A percentile compares a stretch with the other conserved stretches of the same genome.
phyloP scores from a whole-genome alignment of 2,113 vertebrate species.

The Andinoacara biseriatus region DNA sequence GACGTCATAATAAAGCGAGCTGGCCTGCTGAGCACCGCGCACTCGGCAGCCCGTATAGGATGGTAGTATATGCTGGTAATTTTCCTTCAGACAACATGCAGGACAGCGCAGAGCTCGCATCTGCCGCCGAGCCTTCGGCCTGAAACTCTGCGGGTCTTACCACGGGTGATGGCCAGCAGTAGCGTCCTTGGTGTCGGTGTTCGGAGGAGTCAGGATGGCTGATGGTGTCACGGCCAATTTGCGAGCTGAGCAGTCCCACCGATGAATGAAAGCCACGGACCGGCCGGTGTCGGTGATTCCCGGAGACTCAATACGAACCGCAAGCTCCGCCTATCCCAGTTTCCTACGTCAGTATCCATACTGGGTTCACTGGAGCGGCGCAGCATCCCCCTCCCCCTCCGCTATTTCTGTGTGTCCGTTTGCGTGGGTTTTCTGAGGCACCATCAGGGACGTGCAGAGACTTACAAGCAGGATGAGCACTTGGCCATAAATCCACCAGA shows the following conservation, averaged over 20 bases:
- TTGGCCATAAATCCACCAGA: background rate
- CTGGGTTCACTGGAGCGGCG: constrained; percentile 54
- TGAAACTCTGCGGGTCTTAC: constrained; percentile 56
- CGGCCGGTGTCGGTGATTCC: constrained; percentile 23
- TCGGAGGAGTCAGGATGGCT: constrained; percentile 41
- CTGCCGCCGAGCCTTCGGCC: constrained; percentile 37
- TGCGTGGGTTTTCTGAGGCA: background rate
- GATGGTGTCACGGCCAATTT: constrained; percentile 20
- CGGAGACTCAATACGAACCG: constrained; percentile 13
- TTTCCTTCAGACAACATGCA: constrained; percentile 19
- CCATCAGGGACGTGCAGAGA: constrained; percentile 24
- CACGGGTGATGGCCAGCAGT: constrained; percentile 45
- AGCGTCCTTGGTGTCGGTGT: constrained; percentile 36
- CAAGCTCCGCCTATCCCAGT: constrained; percentile 54
- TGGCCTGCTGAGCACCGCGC: constrained; percentile 37
- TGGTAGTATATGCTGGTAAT: constrained; percentile 21
- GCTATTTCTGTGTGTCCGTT: background rate
- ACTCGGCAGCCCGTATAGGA: background rate
- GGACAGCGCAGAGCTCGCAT: background rate
- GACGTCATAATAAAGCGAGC: background rate
- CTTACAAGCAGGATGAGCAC: constrained; percentile 1
- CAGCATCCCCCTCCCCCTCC: constrained; percentile 36
- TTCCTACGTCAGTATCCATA: constrained; percentile 45
- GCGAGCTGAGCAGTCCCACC: constrained; percentile 29
- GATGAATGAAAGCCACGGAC: constrained; percentile 56